Conservation (phyloP, 2,113 vertebrate genomes). For the Dolichotis patagonum region DNA sequence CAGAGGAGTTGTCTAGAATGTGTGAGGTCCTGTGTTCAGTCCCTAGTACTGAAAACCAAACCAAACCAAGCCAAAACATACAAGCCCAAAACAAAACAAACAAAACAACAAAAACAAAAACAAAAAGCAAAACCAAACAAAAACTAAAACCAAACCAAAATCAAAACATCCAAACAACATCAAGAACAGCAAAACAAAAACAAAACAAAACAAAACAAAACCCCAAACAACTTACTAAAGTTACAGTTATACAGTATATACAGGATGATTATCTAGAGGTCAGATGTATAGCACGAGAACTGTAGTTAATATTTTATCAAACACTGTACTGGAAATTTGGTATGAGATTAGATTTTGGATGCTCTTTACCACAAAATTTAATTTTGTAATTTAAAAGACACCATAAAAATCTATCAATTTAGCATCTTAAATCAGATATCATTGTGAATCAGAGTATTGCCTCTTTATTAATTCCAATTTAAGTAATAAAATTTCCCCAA, state of each 20-base stretch:
- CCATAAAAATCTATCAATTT: neutral
- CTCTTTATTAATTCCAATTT: neutral
- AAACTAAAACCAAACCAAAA: neutral
- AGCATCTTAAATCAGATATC: neutral
- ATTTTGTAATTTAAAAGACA: conserved; percentile 9
- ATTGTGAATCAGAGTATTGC: neutral
- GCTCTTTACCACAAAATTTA: neutral
- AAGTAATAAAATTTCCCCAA: neutral
- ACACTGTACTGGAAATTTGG: neutral
- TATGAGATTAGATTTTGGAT: neutral
- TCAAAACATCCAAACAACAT: neutral
- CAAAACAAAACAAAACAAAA: neutral
- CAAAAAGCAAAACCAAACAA: neutral
- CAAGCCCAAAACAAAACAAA: no score
- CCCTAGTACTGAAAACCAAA: neutral
- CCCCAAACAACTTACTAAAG: neutral
- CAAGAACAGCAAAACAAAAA: neutral
- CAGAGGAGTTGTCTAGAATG: neutral
- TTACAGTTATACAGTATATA: neutral
- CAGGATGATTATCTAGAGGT: neutral
- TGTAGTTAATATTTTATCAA: neutral
- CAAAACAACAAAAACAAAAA: no score
- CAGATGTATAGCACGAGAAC: neutral
- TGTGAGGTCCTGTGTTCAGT: neutral
- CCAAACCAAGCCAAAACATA: neutral